Percentiles rank a stretch among this genome's conserved stretches.
These are phyloP conservation scores for Thomomys bottae DNA, from an alignment of 2,113 vertebrate genomes.

Conservation along the genomic window DNA sequence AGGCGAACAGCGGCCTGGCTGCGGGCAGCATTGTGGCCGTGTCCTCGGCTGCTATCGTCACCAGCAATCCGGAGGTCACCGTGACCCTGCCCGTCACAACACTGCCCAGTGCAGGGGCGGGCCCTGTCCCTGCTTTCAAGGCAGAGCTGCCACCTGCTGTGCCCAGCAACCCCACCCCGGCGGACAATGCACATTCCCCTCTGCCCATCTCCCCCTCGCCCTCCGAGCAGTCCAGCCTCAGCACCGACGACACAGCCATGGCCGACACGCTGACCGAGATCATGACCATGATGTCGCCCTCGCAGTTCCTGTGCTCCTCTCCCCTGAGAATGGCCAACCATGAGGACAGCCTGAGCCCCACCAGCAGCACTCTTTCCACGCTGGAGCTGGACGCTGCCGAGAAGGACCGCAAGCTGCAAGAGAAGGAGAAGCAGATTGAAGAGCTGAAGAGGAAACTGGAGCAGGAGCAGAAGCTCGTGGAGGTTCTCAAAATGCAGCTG, in stretches of 20 bases:
- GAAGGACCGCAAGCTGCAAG: constrained; percentile 94
- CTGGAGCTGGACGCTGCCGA: constrained; percentile 86
- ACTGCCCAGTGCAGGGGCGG: constrained; percentile 77
- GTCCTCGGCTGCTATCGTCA: constrained; percentile 71
- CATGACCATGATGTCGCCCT: constrained; percentile 84
- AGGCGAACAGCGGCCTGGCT: constrained; percentile 80
- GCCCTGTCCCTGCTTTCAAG: constrained; percentile 73
- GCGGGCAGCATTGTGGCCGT: constrained; percentile 77
- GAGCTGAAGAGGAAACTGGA: constrained; percentile 97
- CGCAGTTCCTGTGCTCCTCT: constrained; percentile 84
- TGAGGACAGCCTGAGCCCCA: constrained; percentile 83
- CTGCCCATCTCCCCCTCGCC: constrained; percentile 91
- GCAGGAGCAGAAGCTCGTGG: constrained; percentile 96
- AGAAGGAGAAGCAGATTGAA: constrained; percentile 97
- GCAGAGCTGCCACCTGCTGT: constrained; percentile 79
- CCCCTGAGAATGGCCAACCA: constrained; percentile 74
- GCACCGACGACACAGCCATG: constrained; percentile 87
- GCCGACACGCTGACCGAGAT: constrained; percentile 87
- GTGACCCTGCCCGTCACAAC: constrained; percentile 81
- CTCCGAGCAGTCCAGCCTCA: constrained; percentile 88
- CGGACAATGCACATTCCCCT: constrained; percentile 86
- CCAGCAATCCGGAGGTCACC: constrained; percentile 81
- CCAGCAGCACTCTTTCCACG: constrained; percentile 74
- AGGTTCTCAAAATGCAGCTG: constrained; percentile 97
- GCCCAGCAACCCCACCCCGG: constrained; percentile 67